These are phyloP conservation scores for Drosophila parthenogenetica DNA, from an alignment of 2,888 invertebrate genomes.

Conservation along the genomic window DNA sequence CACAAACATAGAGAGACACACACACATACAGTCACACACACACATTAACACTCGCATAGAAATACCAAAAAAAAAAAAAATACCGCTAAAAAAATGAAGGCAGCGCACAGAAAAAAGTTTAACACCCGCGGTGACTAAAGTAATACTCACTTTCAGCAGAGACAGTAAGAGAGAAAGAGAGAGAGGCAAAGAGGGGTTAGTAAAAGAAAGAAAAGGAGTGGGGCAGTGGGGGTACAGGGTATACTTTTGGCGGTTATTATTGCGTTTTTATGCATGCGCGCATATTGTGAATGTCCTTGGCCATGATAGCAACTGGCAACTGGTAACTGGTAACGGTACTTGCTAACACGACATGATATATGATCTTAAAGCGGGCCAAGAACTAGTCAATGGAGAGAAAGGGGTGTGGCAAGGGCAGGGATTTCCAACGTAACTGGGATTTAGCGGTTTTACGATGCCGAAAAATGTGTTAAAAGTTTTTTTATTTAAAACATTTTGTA, in stretches of 20 bases:
- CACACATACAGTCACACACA: slow-evolving; percentile 19
- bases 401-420: background rate
- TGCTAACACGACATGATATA: slow-evolving; percentile 68
- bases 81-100: slow-evolving; percentile 38
- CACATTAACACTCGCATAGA: slow-evolving; percentile 18
- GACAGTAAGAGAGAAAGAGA: slow-evolving; percentile 1
- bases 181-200: background rate
- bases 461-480: slow-evolving; percentile 62
- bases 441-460: slow-evolving; percentile 30
- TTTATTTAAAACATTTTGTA: slow-evolving; percentile 63
- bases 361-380: slow-evolving; percentile 68
- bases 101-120: slow-evolving; percentile 52
- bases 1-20: slow-evolving; percentile 27
- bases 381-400: slow-evolving; percentile 1
- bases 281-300: slow-evolving; percentile 81
- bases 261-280: slow-evolving; percentile 79
- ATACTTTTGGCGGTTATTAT: slow-evolving; percentile 64
- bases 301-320: slow-evolving; percentile 60
- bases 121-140: slow-evolving; percentile 76
- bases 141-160: slow-evolving; percentile 48
- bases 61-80: slow-evolving; percentile 16
- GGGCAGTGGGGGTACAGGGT: background rate
- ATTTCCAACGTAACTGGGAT: slow-evolving; percentile 20
- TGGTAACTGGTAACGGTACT: slow-evolving; percentile 30
- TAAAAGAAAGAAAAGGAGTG: background rate